Evolutionary conservation across 2,888 invertebrate genomes (phyloP).

Genomic region (Rosalia funebris): DNA sequence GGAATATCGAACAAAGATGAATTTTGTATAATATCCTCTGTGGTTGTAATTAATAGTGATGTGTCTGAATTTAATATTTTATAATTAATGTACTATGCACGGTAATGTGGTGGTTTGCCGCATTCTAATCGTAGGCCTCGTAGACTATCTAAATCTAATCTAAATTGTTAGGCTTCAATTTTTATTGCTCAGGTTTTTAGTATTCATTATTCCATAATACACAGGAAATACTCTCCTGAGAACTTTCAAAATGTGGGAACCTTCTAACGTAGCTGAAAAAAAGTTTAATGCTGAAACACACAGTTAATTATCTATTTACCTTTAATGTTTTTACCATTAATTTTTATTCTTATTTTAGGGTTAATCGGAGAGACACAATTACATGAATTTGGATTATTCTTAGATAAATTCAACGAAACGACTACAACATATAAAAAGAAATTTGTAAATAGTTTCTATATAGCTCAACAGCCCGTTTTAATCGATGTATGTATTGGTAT

Average conservation of each 20-base stretch:
- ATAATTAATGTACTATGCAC: too few relatives aligned
- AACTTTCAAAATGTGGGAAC: conserved; percentile 61
- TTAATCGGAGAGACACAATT: conserved; percentile 68
- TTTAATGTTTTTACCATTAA: background rate
- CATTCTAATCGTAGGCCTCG: too few relatives aligned
- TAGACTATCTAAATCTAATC: too few relatives aligned
- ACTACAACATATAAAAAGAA: conserved; percentile 56
- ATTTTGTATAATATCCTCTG: too few relatives aligned
- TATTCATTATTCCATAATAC: too few relatives aligned
- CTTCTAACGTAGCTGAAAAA: conserved; percentile 56
- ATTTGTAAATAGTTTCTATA: conserved; percentile 50
- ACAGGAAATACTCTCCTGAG: too few relatives aligned
- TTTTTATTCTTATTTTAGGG: conserved; percentile 52
- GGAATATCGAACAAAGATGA: too few relatives aligned
- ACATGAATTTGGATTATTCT: conserved; percentile 67
- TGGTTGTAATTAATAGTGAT: too few relatives aligned
- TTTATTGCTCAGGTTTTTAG: too few relatives aligned
- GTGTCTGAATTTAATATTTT: too few relatives aligned
- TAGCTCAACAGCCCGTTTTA: conserved; percentile 45
- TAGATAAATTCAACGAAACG: conserved; percentile 63
- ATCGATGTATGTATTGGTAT: conserved; percentile 44
- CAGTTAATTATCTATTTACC: conserved; percentile 44
- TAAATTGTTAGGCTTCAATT: too few relatives aligned
- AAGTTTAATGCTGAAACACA: conserved; percentile 62
- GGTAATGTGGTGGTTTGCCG: too few relatives aligned